Evolutionary conservation across 2,113 vertebrate genomes (phyloP), one percentile per base, ranked within the genome.

Genomic region (Anarrhichthys ocellatus): DNA sequence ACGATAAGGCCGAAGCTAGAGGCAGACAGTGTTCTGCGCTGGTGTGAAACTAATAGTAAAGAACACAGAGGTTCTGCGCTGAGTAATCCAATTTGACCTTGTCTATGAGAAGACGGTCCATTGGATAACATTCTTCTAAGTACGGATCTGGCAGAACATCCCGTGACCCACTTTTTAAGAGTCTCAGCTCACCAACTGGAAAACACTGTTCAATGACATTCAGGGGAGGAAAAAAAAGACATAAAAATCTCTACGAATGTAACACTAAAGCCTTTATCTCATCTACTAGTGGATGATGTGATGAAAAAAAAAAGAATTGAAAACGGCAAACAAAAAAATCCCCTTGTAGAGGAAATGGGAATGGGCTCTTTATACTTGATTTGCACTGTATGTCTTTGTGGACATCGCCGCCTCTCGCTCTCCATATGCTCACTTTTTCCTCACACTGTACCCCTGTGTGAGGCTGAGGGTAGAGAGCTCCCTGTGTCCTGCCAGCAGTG

Each of bases 381-480:
- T 34, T 82, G 68, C 71, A 82, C 61, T 27, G 27, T 71, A 48
- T 65, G 77, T 32, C 42, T 77, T 87, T 96, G 92, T 91, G 94
- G 75, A 81, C 65, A 61, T 34, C 27, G 29, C 2, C 34, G n/a
- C 32, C 29, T 74, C 63, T 64, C 84, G 32, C 56, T 71, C 69
- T 66, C 48, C 84, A 76, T 87, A 77, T 75, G 81, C 78, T 82
- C 81, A 86, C 84, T 83, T 80, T 66, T 76, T 62, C 76, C 80
- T 15, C 72, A 68, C 80, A 68, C 73, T 82, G 78, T 81, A 54
- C 36, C 83, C 58, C 52, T 74, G 90, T 96, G 93, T 92, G 93
- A 93, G 94, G 91, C 96, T 93, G 95, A 95, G 95, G 93, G 89
- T 70, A 81, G 75, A 88, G 83, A 82, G 59, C 84, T 64, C 71